phyloP scores from a whole-genome alignment of 1,140 invertebrate species.

The Eumaeus atala region DNA sequence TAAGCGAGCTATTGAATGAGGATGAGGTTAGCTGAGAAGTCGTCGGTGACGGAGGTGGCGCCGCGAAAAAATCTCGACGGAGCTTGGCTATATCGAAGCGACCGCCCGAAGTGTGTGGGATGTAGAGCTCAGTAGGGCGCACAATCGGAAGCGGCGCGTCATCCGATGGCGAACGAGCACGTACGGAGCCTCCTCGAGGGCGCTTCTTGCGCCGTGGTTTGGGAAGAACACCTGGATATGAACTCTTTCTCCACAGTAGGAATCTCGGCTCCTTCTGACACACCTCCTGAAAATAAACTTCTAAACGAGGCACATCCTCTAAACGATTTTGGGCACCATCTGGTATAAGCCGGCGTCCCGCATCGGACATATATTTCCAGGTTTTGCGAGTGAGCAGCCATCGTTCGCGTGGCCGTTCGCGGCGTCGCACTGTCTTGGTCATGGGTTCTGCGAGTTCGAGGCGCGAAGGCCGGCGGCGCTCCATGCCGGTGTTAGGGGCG shows the following conservation, averaged over 20 bases:
- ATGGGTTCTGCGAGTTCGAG: slow-evolving; percentile 56
- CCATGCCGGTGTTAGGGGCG: slow-evolving; percentile 52
- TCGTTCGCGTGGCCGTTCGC: slow-evolving; percentile 80
- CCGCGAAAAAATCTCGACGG: slow-evolving; percentile 77
- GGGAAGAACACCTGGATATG: slow-evolving; percentile 81
- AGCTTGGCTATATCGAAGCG: slow-evolving; percentile 80
- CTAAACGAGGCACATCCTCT: slow-evolving; percentile 85
- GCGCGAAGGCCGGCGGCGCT: slow-evolving; percentile 55
- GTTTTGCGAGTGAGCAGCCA: slow-evolving; percentile 91
- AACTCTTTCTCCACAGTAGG: slow-evolving; percentile 86
- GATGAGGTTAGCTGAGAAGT: slow-evolving; percentile 31
- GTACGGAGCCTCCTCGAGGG: slow-evolving; percentile 78
- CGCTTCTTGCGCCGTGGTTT: slow-evolving; percentile 74
- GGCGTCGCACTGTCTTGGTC: slow-evolving; percentile 71
- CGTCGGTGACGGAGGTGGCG: slow-evolving; percentile 50
- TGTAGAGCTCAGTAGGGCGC: slow-evolving; percentile 69
- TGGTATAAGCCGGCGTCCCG: slow-evolving; percentile 87
- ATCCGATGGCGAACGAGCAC: slow-evolving; percentile 78
- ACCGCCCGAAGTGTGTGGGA: slow-evolving; percentile 73
- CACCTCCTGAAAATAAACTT: slow-evolving; percentile 88
- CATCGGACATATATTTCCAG: slow-evolving; percentile 92
- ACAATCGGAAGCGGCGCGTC: slow-evolving; percentile 63
- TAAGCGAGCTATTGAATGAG: slow-evolving; percentile 27
- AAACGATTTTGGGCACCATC: slow-evolving; percentile 81
- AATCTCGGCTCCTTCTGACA: slow-evolving; percentile 85